Percentiles rank a stretch among this genome's conserved stretches.
Conservation (phyloP, 2,797 vertebrate species). For the Urophycis tenuis region DNA sequence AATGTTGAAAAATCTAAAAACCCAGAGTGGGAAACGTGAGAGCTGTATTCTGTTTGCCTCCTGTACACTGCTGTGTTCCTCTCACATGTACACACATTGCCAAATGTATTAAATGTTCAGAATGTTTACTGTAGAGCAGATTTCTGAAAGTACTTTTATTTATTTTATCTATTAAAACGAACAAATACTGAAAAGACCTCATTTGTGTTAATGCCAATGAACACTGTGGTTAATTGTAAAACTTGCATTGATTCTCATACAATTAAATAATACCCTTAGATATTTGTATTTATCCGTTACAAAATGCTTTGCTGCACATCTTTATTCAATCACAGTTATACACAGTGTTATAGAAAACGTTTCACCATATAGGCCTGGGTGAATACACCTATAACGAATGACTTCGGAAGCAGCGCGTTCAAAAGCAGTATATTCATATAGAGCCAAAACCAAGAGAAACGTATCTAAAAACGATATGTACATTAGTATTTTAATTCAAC, state of each 20-base stretch:
- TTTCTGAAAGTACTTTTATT: slow-evolving; percentile 60
- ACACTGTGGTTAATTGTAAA: background rate
- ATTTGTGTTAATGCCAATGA: slow-evolving; percentile 22
- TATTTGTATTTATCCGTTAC: background rate
- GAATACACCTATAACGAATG: background rate
- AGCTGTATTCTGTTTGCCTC: slow-evolving; percentile 12
- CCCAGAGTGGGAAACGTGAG: slow-evolving; percentile 32
- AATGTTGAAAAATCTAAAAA: slow-evolving; percentile 33
- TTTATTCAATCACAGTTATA: background rate
- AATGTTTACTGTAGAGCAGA: slow-evolving; percentile 55
- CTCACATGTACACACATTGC: slow-evolving; percentile 36
- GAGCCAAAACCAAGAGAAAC: background rate
- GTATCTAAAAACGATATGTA: background rate
- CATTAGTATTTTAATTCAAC: background rate
- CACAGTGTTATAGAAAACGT: background rate
- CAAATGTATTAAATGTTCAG: slow-evolving; percentile 58
- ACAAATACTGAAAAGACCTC: slow-evolving; percentile 52
- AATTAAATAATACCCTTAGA: background rate
- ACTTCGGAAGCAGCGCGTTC: background rate
- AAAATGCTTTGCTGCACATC: background rate
- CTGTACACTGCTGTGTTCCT: slow-evolving; percentile 23
- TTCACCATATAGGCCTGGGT: background rate
- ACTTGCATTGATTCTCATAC: background rate
- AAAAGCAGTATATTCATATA: slow-evolving; percentile 3
- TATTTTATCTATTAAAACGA: slow-evolving; percentile 70